Base-by-base conservation (phyloP, 2,888 invertebrate species). In the Leptopterna dolabrata region DNA sequence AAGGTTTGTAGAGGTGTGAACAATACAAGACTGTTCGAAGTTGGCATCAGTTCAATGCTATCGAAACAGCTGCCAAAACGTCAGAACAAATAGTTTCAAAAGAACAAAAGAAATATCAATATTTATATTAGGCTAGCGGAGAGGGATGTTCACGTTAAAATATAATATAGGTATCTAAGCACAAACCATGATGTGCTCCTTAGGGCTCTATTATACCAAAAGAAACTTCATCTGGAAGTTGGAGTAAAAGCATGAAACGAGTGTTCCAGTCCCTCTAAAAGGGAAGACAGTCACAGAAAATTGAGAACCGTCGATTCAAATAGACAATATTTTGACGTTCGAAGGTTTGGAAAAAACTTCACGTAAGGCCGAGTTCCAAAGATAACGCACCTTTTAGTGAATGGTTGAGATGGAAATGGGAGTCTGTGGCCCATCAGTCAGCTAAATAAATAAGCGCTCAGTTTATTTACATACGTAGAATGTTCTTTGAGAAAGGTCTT, bases 391-490 rank as follows among this genome's bases (percentile, higher is more conserved):
- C 30, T 51, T 81, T 7, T 55, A 81, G 55, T 55, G 55, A 81
- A 55, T 81, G 55, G 45, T 24, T 9, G 45, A 47, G 55, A 81
- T 55, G 81, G 51, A 78, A 81, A 81, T 81, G 55, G 55, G 27
- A 55, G 81, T 29, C 81, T 81, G 81, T 29, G 24, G 51, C 81
- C 55, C 81, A 81, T 81, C 81, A 81, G 81, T 30, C 55, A 55
- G 55, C 81, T 30, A 81, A 81, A 81, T 47, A 81, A 81, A 81
- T 55, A 55, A 29, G 51, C 81, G 27, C 29, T 81, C 55, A 30
- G 51, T 55, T 30, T 81, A 81, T 81, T 81, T 81, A 81, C 81
- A 55, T 30, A 81, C 51, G 73, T 73, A 36, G 55, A 55, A 24
- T 19, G 78, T 45, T 55, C 81, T 81, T 81, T 81, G 51, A 51